Percentiles rank a stretch among this genome's conserved stretches.
These are phyloP conservation scores for Fregetta grallaria DNA, from an alignment of 2,113 vertebrate genomes.

Conservation along the genomic window DNA sequence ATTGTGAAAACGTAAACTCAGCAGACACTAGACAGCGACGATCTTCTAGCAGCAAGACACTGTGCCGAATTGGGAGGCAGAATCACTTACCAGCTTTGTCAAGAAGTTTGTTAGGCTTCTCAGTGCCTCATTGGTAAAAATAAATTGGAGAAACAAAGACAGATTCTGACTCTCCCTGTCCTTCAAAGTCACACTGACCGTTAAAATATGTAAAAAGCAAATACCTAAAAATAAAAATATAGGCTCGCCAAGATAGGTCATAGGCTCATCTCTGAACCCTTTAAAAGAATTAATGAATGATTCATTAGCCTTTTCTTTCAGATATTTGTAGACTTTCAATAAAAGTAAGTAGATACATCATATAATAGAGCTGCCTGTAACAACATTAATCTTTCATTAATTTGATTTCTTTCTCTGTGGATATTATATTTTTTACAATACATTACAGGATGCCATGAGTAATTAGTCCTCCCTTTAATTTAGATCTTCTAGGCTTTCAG, in stretches of 20 bases:
- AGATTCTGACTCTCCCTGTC: background rate
- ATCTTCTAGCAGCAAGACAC: background rate
- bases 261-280: background rate
- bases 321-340: background rate
- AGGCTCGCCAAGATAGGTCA: background rate
- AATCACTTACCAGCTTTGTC: background rate
- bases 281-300: background rate
- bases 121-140: background rate
- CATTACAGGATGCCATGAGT: background rate
- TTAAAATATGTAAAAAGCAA: background rate
- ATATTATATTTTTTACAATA: background rate
- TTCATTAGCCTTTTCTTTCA: background rate
- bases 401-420: constrained; percentile 1
- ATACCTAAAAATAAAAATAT: background rate
- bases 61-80: background rate
- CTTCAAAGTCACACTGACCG: background rate
- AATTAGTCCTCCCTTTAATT: constrained; percentile 1
- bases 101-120: background rate
- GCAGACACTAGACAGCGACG: background rate
- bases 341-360: background rate
- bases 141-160: background rate
- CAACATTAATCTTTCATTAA: constrained; percentile 48
- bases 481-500: background rate
- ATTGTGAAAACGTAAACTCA: background rate
- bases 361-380: constrained; percentile 20